Evolutionary conservation across 2,797 vertebrate species (phyloP).

Genomic region (Pantherophis vulpinus): DNA sequence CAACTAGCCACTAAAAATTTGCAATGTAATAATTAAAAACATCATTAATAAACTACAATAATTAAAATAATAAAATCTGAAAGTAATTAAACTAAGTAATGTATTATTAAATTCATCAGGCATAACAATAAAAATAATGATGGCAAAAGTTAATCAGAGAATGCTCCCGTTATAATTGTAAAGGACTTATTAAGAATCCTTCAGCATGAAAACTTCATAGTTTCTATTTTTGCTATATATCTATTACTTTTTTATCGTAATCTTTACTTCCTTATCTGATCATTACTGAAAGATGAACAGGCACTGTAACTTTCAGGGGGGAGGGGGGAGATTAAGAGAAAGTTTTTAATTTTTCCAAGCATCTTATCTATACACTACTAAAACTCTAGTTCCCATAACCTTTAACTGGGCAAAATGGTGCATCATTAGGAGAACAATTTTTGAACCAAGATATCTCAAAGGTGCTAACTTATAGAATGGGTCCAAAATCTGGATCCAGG

Average conservation of each 20-base stretch:
- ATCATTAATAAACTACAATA: not conserved
- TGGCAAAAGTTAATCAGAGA: not conserved
- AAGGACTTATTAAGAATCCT: not conserved
- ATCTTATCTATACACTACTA: not conserved
- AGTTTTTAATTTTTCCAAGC: not conserved
- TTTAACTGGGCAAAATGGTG: not conserved
- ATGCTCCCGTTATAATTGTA: not conserved
- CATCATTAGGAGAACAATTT: not conserved
- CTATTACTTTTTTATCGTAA: not conserved
- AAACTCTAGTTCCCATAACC: not conserved
- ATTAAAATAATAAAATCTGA: not conserved
- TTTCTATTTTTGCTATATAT: not conserved
- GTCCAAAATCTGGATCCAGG: not conserved
- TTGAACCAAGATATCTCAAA: not conserved
- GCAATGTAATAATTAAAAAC: not conserved
- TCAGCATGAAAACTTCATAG: not conserved
- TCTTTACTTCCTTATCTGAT: not conserved
- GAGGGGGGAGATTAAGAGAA: not conserved
- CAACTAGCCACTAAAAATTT: not conserved
- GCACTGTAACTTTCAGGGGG: not conserved
- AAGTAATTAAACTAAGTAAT: not conserved
- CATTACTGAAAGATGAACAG: not conserved
- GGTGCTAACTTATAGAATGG: not conserved
- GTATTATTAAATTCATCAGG: not conserved
- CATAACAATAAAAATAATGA: not conserved